A percentile compares a stretch with the other conserved stretches of the same genome.
Conservation (phyloP, 1,140 invertebrate genomes). For the Anthonomus grandis region DNA sequence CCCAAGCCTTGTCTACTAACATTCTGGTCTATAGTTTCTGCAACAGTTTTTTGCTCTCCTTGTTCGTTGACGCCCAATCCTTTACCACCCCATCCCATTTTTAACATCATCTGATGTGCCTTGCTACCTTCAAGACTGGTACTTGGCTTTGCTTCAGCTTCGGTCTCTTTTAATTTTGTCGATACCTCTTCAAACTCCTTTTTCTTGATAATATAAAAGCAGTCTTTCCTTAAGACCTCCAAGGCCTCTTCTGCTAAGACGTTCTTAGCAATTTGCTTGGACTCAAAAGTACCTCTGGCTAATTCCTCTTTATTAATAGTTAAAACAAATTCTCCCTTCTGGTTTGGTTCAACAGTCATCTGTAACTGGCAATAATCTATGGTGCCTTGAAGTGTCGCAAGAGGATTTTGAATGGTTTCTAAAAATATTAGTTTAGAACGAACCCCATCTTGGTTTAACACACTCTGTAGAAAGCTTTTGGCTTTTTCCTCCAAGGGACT, state of each 20-base stretch:
- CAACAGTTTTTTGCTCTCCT: conserved; percentile 27
- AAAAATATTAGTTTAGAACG: conserved; percentile 24
- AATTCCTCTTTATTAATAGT: conserved; percentile 25
- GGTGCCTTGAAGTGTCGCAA: conserved; percentile 11
- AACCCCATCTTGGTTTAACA: conserved; percentile 17
- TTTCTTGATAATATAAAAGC: conserved; percentile 32
- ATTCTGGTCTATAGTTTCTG: conserved; percentile 32
- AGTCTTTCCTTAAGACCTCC: conserved; percentile 30
- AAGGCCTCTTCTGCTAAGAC: conserved; percentile 25
- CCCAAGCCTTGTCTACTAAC: conserved; percentile 28
- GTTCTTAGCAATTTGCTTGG: conserved; percentile 29
- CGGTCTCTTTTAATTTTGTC: conserved; percentile 4
- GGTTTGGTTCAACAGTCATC: conserved; percentile 8
- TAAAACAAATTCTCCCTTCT: conserved; percentile 14
- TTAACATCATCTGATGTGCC: conserved; percentile 34
- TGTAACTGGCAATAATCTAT: conserved; percentile 14
- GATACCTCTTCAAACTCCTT: conserved; percentile 27
- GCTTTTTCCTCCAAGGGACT: conserved; percentile 20
- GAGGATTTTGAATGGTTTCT: conserved; percentile 9
- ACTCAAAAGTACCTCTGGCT: conserved; percentile 17
- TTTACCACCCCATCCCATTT: conserved; percentile 36
- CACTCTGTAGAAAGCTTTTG: conserved; percentile 10
- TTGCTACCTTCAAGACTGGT: conserved; percentile 18
- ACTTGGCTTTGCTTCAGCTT: conserved; percentile 1
- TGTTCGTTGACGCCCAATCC: conserved; percentile 31